Base-by-base conservation (phyloP, 2,888 invertebrate species). In the Drosophila siamana region DNA sequence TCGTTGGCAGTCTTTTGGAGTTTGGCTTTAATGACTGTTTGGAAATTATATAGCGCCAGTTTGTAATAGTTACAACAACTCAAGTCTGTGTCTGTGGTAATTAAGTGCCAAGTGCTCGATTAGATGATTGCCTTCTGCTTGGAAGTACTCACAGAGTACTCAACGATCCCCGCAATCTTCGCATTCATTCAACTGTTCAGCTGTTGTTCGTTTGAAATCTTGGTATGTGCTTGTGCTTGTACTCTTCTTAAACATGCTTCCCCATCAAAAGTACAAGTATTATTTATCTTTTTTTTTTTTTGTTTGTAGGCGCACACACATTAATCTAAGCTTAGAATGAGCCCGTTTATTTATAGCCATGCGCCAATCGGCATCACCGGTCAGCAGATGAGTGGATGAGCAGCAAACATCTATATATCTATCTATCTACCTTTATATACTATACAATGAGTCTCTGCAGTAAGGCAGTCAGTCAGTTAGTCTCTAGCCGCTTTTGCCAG, bases 71-170 rank as follows among this genome's bases (percentile, higher is more conserved):
- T 70, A 66, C 78, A 76, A 43, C 60, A 57, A 62, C 24, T 46
- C 30, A 46, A 38, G 28, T 30, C 43, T 61, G 41, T 61, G 63
- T 66, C 15, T 54, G 65, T 59, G 67, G 85, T 81, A 82, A 82
- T 82, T 82, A 82, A 87, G 86, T 74, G 82, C 74, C 82, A 83
- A 82, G 79, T 87, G 63, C 79, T 78, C 82, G 85, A 81, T 81
- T 75, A 80, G 83, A 86, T 83, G 80, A 80, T 86, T 80, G 75
- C 78, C 69, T 64, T 41, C 68, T 78, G 74, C 74, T 56, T 78
- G 74, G 60, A 73, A 68, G 78, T 78, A 63, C 77, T 13, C 50
- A 38, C 13, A 22, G 15, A 38, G 50, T 22, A 22, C 51, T 55
- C 44, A 44, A 50, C 78, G 67, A 74, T 77, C 55, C 61, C 59